Evolutionary conservation across 2,888 invertebrate genomes (phyloP).

Genomic region (Mactromeris polynyma): DNA sequence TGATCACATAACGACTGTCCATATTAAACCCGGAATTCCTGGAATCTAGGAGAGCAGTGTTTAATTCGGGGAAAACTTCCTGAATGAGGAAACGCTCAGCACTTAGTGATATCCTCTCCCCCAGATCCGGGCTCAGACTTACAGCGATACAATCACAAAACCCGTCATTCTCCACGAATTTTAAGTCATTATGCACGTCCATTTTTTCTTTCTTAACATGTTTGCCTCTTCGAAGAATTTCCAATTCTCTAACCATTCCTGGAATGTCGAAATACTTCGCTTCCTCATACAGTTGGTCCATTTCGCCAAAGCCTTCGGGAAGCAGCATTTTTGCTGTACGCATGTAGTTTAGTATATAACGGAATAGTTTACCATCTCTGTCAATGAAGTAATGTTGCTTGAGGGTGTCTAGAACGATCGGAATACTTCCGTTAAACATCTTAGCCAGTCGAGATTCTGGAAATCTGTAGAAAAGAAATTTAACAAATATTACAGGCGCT

Average conservation of each 20-base stretch:
- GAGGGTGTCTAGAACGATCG: constrained; percentile 97
- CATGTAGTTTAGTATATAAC: constrained; percentile 98
- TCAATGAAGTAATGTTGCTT: constrained; percentile 99
- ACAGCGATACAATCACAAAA: constrained; percentile 93
- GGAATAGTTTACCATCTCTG: constrained; percentile 98
- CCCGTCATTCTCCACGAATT: constrained; percentile 51
- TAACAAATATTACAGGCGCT: neutral
- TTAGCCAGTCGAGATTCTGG: constrained; percentile 96
- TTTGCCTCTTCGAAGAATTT: constrained; percentile 72
- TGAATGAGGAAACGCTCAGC: constrained; percentile 91
- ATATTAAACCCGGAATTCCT: constrained; percentile 94
- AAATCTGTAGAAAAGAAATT: constrained; percentile 90
- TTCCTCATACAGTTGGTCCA: constrained; percentile 96
- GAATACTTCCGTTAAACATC: constrained; percentile 97
- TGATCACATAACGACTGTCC: constrained; percentile 93
- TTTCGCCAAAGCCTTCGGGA: constrained; percentile 94
- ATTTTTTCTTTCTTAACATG: constrained; percentile 74
- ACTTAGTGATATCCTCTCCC: constrained; percentile 93
- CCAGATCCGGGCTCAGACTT: constrained; percentile 93
- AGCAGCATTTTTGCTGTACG: constrained; percentile 95
- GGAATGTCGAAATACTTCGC: constrained; percentile 96
- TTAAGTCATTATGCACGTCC: constrained; percentile 48
- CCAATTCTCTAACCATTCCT: constrained; percentile 86
- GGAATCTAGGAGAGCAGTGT: constrained; percentile 92
- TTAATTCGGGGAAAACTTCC: constrained; percentile 89